Evolutionary conservation across 2,888 invertebrate species (phyloP).

Genomic region (Leucozona laternaria): DNA sequence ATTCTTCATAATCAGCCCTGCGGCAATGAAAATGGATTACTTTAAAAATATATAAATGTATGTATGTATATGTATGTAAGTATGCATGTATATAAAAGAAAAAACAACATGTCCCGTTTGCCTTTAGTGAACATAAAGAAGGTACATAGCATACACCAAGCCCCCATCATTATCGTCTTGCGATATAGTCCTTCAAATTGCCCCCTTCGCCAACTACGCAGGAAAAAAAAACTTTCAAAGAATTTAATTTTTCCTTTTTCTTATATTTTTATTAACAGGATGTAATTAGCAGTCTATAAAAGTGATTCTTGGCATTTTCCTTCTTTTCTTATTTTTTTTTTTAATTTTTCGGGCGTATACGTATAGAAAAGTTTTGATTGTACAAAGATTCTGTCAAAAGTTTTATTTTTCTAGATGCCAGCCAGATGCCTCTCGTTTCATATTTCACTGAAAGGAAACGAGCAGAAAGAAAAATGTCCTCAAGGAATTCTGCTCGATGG

Average conservation of each 20-base stretch:
- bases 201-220: not conserved
- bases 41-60: conserved; percentile 39
- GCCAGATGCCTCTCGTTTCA: conserved; percentile 72
- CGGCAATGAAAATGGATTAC: conserved; percentile 60
- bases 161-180: conserved; percentile 26
- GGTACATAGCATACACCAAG: not conserved
- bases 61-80: too few relatives aligned
- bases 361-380: conserved; percentile 69
- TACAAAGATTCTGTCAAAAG: conserved; percentile 75
- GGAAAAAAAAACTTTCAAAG: conserved; percentile 46
- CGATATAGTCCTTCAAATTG: conserved; percentile 52
- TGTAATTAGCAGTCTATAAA: conserved; percentile 76
- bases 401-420: conserved; percentile 73
- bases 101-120: conserved; percentile 29
- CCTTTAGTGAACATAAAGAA: not conserved
- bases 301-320: conserved; percentile 67
- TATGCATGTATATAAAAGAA: too few relatives aligned
- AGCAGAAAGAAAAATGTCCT: conserved; percentile 64
- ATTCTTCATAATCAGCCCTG: conserved; percentile 28
- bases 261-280: conserved; percentile 67
- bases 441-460: conserved; percentile 68
- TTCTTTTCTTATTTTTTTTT: conserved; percentile 32
- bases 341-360: conserved; percentile 56
- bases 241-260: conserved; percentile 52
- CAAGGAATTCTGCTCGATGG: conserved; percentile 63